Percentiles rank a stretch among this genome's conserved stretches.
phyloP scores from a whole-genome alignment of 2,113 vertebrate genomes.

The Synchiropus splendidus region DNA sequence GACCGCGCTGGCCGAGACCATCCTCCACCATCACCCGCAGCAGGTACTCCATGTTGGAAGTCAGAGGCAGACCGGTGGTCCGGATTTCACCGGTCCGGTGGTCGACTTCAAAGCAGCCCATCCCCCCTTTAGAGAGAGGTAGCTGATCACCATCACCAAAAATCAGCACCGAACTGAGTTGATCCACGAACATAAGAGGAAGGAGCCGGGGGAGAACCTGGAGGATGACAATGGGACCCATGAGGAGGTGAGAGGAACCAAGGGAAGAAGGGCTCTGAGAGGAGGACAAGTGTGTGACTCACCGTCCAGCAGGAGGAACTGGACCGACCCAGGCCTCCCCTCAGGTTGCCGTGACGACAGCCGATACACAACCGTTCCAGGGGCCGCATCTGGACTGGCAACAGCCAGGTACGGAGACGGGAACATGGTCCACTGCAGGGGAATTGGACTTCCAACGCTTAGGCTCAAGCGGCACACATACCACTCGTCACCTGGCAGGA shows the following conservation, averaged over 20 bases:
- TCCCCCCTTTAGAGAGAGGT: slow-evolving; percentile 58
- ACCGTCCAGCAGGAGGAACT: slow-evolving; percentile 74
- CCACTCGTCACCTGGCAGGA: slow-evolving; percentile 72
- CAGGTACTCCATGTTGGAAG: slow-evolving; percentile 72
- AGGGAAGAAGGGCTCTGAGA: background rate
- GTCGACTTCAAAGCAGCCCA: slow-evolving; percentile 75
- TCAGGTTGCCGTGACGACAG: slow-evolving; percentile 50
- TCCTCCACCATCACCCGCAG: slow-evolving; percentile 73
- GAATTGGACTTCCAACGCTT: slow-evolving; percentile 60
- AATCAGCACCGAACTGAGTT: too few relatives aligned
- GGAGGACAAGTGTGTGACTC: slow-evolving; percentile 9
- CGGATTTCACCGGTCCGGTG: slow-evolving; percentile 66
- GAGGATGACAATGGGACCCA: too few relatives aligned
- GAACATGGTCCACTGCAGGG: slow-evolving; percentile 79
- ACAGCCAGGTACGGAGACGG: slow-evolving; percentile 74
- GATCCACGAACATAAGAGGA: too few relatives aligned
- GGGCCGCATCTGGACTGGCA: slow-evolving; percentile 64
- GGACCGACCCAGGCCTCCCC: slow-evolving; percentile 42
- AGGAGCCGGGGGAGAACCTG: too few relatives aligned
- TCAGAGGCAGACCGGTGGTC: slow-evolving; percentile 72
- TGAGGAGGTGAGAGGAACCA: background rate
- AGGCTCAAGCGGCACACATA: slow-evolving; percentile 75
- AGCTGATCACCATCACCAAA: too few relatives aligned
- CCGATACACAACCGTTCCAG: slow-evolving; percentile 68
- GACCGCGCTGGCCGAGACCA: slow-evolving; percentile 56